phyloP scores from a whole-genome alignment of 2,888 invertebrate genomes.

The Thecophora atra region DNA sequence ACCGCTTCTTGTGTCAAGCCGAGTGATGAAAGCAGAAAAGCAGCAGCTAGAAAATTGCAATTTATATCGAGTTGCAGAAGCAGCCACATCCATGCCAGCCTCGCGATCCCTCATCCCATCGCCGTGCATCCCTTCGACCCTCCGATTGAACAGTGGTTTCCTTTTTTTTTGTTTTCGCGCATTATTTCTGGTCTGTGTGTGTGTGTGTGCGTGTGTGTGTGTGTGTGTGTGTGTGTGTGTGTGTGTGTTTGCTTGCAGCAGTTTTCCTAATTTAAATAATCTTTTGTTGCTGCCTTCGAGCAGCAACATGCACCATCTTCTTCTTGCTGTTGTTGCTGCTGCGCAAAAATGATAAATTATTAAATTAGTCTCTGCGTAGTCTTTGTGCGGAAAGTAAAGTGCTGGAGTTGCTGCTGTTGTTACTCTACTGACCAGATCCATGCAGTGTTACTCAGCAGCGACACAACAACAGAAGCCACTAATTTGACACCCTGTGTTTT shows the following conservation, averaged over 20 bases:
- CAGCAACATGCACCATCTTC: constrained; percentile 34
- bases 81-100: neutral
- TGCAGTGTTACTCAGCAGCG: neutral
- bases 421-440: no score
- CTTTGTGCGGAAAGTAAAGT: constrained; percentile 30
- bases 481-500: constrained; percentile 39
- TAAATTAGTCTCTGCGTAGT: constrained; percentile 53
- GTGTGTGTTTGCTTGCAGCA: constrained; percentile 46
- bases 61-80: neutral
- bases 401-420: neutral
- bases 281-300: constrained; percentile 58
- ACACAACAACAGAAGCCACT: constrained; percentile 24
- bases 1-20: constrained; percentile 45
- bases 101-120: neutral
- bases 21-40: constrained; percentile 11
- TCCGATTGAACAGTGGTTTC: neutral
- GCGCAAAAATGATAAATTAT: constrained; percentile 63
- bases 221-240: neutral
- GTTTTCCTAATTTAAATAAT: constrained; percentile 56
- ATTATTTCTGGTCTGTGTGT: neutral
- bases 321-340: constrained; percentile 51
- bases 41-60: constrained; percentile 2
- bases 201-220: neutral
- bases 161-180: neutral
- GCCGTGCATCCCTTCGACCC: constrained; percentile 12